These are phyloP conservation scores for Hypomecis punctinalis DNA, from an alignment of 2,888 invertebrate species.

Conservation along the genomic window DNA sequence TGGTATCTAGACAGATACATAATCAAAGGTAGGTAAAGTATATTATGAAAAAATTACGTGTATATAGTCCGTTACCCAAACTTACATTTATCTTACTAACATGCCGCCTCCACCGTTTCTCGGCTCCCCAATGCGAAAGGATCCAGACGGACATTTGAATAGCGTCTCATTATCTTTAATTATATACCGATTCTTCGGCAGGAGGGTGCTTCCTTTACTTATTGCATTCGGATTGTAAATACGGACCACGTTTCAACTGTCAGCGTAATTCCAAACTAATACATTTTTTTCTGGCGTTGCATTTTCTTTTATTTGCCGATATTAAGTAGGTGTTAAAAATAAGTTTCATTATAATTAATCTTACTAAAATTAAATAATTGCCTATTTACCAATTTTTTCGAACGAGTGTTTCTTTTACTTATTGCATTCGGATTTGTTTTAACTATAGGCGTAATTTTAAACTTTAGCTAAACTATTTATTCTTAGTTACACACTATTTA, in stretches of 20 bases:
- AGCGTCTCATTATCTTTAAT: slow-evolving; percentile 84
- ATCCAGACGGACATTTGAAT: slow-evolving; percentile 82
- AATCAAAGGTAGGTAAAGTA: too few species aligned
- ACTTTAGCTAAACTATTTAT: not conserved
- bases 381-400: slow-evolving; percentile 79
- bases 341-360: too few species aligned
- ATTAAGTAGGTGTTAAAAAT: too few species aligned
- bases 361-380: too few species aligned
- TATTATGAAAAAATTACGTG: too few species aligned
- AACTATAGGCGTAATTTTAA: not conserved
- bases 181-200: slow-evolving; percentile 78
- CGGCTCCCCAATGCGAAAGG: slow-evolving; percentile 55
- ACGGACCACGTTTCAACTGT: slow-evolving; percentile 14
- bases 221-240: slow-evolving; percentile 54
- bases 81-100: not conserved
- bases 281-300: not conserved
- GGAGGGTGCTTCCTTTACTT: slow-evolving; percentile 64
- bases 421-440: slow-evolving; percentile 51
- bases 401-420: slow-evolving; percentile 63
- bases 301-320: too few species aligned
- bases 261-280: not conserved
- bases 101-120: slow-evolving; percentile 51
- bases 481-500: too few species aligned
- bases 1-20: too few species aligned
- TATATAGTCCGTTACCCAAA: not conserved